Conservation (phyloP, 2,888 invertebrate species). For the Sminthurides aquaticus region DNA sequence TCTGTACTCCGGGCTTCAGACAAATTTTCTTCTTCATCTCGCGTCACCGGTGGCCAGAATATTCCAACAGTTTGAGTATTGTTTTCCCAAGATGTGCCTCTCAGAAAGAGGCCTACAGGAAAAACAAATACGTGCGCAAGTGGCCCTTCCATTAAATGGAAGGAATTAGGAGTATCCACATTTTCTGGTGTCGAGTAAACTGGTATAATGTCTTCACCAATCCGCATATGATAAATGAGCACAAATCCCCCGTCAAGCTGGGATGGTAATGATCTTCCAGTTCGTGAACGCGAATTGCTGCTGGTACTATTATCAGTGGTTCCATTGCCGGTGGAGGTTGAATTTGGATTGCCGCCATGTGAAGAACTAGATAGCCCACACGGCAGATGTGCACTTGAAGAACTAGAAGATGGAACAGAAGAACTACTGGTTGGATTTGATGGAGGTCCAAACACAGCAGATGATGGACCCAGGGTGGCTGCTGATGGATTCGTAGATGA, state of each 20-base stretch:
- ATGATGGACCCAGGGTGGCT: not conserved
- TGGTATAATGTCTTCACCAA: conserved; percentile 37
- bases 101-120: conserved; percentile 39
- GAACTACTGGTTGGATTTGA: not conserved
- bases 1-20: conserved; percentile 23
- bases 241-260: conserved; percentile 31
- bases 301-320: not conserved
- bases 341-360: not conserved
- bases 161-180: conserved; percentile 12
- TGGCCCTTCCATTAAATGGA: conserved; percentile 33
- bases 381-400: not conserved
- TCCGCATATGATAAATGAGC: conserved; percentile 32
- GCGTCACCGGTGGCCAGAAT: conserved; percentile 36
- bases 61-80: conserved; percentile 35
- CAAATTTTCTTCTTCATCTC: conserved; percentile 35
- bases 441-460: not conserved
- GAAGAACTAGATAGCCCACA: no score
- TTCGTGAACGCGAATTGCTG: not conserved
- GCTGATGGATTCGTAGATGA: no score
- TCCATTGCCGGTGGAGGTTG: not conserved
- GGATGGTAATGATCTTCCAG: conserved; percentile 18
- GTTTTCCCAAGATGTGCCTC: conserved; percentile 34
- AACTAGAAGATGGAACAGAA: not conserved
- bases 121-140: conserved; percentile 34
- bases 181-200: conserved; percentile 28